These are phyloP conservation scores for Mesocricetus auratus DNA, from an alignment of 2,113 vertebrate species.

Conservation along the genomic window DNA sequence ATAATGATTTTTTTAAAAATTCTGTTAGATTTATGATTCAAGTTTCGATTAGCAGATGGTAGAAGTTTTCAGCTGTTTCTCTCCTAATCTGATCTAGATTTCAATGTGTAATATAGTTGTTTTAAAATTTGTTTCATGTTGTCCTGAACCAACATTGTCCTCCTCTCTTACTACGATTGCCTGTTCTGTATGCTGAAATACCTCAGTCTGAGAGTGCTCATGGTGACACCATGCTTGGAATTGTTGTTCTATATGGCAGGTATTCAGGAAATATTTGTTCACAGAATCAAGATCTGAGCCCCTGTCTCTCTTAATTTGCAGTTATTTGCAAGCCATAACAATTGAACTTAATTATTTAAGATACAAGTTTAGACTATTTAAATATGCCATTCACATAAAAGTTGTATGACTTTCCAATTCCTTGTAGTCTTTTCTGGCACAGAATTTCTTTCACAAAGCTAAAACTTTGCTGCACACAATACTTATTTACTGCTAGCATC, in stretches of 20 bases:
- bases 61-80: neutral
- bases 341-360: neutral
- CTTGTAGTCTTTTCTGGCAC: neutral
- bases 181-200: neutral
- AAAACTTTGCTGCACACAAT: neutral
- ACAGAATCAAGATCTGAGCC: neutral
- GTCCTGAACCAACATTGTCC: neutral
- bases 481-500: neutral
- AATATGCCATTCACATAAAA: conserved; percentile 21
- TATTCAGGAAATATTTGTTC: neutral
- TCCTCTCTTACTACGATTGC: neutral
- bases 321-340: neutral
- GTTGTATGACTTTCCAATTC: neutral
- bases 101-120: neutral
- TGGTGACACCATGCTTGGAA: neutral
- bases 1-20: neutral
- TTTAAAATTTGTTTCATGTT: neutral
- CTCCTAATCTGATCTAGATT: neutral
- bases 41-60: neutral
- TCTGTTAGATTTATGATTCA: neutral
- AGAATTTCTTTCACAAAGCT: conserved; percentile 6
- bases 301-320: neutral
- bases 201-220: neutral
- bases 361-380: neutral
- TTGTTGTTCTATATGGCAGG: neutral